phyloP scores from a whole-genome alignment of 2,888 invertebrate genomes.

The Nephrotoma appendiculata region DNA sequence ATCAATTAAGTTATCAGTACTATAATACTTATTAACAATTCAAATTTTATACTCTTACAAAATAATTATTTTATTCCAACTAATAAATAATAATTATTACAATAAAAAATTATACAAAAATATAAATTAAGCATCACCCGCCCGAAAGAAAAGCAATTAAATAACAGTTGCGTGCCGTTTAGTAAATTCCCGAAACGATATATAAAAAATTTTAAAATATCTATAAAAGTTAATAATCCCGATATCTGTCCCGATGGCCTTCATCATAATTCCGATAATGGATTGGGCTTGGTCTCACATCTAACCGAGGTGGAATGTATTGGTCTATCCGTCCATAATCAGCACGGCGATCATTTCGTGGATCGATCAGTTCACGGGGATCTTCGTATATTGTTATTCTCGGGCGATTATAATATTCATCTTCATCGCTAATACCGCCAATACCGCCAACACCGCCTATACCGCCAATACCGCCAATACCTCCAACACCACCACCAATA shows the following conservation, averaged over 20 bases:
- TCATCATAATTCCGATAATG: slow-evolving; percentile 6
- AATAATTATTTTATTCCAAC: neutral
- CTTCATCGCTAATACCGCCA: neutral
- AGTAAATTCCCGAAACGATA: neutral
- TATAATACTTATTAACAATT: too few relatives aligned
- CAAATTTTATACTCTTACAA: neutral
- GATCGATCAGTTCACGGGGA: slow-evolving; percentile 8
- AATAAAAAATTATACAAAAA: neutral
- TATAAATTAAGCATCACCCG: neutral
- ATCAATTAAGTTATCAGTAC: too few relatives aligned
- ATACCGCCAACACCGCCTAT: neutral
- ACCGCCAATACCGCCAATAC: neutral
- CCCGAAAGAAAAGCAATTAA: neutral
- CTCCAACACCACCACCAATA: neutral
- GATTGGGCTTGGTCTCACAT: slow-evolving; percentile 6
- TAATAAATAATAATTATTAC: neutral
- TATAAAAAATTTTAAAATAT: neutral
- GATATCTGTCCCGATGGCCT: slow-evolving; percentile 5
- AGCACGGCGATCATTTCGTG: slow-evolving; percentile 3
- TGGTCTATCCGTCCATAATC: neutral
- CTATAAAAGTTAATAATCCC: neutral
- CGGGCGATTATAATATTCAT: slow-evolving; percentile 8
- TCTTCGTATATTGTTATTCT: slow-evolving; percentile 11
- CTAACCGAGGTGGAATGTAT: slow-evolving; percentile 6
- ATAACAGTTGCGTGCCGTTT: neutral